Evolutionary conservation across 1,140 invertebrate species (phyloP).

Genomic region (Meloidogyne chitwoodi): DNA sequence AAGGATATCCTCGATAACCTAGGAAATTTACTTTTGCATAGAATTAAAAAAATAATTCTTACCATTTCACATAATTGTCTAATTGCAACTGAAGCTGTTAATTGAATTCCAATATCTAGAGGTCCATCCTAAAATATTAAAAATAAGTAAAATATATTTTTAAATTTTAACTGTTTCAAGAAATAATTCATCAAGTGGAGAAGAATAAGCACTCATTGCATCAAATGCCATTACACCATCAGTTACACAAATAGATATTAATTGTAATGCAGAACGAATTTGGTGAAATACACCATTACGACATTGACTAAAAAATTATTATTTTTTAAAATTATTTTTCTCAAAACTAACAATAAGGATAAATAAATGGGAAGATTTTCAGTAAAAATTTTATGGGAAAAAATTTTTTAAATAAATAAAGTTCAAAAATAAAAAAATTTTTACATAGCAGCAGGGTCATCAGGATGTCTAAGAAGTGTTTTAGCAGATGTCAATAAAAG

Average conservation of each 20-base stretch:
- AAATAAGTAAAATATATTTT: conserved; percentile 22
- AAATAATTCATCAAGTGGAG: conserved; percentile 13
- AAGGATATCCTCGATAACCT: too few relatives aligned
- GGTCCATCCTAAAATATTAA: conserved; percentile 46
- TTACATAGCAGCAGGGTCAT: conserved; percentile 75
- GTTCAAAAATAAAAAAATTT: not conserved
- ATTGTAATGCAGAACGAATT: conserved; percentile 91
- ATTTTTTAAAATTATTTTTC: not conserved
- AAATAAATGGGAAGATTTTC: not conserved
- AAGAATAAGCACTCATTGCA: conserved; percentile 1
- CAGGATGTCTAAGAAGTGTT: conserved; percentile 85
- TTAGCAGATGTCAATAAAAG: conserved; percentile 88
- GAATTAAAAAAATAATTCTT: conserved; percentile 8
- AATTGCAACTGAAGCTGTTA: conserved; percentile 74
- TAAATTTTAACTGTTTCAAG: not conserved
- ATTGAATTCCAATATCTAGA: conserved; percentile 61
- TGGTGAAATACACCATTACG: conserved; percentile 84
- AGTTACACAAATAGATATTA: conserved; percentile 93
- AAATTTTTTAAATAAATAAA: not conserved
- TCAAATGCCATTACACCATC: conserved; percentile 72
- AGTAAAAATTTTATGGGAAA: not conserved
- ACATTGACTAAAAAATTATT: conserved; percentile 65
- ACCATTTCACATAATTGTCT: conserved; percentile 70
- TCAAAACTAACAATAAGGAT: too few relatives aligned
- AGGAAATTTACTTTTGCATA: too few relatives aligned